Evolutionary conservation across 2,113 vertebrate genomes (phyloP).

Genomic region (Stegostoma tigrinum): DNA sequence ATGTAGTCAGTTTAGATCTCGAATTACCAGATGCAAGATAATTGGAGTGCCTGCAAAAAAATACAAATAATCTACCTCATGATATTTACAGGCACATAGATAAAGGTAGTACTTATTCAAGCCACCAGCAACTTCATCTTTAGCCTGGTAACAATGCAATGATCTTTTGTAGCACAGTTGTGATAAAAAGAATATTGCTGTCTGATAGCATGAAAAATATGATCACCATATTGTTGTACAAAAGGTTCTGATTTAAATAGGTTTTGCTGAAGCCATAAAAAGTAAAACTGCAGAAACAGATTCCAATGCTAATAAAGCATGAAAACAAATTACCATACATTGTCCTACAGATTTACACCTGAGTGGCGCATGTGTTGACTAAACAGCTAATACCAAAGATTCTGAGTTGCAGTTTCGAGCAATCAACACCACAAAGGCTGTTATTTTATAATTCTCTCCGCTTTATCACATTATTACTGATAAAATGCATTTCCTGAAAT

Average conservation of each 20-base stretch:
- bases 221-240: not conserved
- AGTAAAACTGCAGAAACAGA: not conserved
- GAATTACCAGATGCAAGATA: not conserved
- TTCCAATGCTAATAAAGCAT: not conserved
- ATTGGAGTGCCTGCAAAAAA: not conserved
- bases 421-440: not conserved
- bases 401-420: not conserved
- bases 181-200: not conserved
- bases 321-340: not conserved
- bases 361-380: not conserved
- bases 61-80: not conserved
- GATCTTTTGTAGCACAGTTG: not conserved
- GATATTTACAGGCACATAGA: not conserved
- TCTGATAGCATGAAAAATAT: not conserved
- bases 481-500: not conserved
- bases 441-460: not conserved
- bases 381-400: not conserved
- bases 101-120: not conserved
- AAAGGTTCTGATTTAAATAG: not conserved
- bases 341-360: not conserved
- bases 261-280: not conserved
- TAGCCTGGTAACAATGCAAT: not conserved
- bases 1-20: not conserved
- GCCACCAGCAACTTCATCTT: not conserved
- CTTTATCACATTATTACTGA: not conserved